A percentile compares a stretch with the other conserved stretches of the same genome.
These are phyloP conservation scores for Trachops cirrhosus DNA, from an alignment of 2,797 vertebrate genomes.

Conservation along the genomic window DNA sequence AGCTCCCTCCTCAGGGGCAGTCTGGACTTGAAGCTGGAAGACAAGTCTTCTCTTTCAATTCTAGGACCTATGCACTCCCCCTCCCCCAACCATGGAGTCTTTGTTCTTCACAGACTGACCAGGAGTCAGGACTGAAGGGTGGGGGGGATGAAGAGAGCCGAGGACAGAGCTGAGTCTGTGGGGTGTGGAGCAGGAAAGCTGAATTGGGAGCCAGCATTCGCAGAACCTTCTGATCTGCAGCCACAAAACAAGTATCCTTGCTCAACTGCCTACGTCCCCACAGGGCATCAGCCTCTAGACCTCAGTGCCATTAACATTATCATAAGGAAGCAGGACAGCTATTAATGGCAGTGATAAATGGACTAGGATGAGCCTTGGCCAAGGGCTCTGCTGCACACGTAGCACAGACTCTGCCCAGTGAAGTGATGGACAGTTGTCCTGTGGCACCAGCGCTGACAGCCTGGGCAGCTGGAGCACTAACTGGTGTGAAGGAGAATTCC, in stretches of 20 bases:
- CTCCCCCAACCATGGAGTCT: accelerated
- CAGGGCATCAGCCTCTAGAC: neutral
- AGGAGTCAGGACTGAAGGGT: neutral
- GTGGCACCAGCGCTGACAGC: neutral
- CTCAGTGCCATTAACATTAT: neutral
- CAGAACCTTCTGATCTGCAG: neutral
- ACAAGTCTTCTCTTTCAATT: neutral
- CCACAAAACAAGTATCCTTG: neutral
- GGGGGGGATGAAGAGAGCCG: neutral
- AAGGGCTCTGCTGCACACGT: accelerated
- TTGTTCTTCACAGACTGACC: neutral
- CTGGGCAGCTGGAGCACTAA: too few species aligned
- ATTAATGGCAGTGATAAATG: neutral
- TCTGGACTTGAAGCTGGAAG: neutral
- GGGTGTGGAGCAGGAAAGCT: neutral
- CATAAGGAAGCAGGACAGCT: neutral
- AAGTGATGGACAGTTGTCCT: neutral
- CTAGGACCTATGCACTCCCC: accelerated
- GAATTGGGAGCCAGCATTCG: neutral
- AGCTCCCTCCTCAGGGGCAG: neutral
- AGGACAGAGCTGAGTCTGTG: neutral
- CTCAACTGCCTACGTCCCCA: neutral
- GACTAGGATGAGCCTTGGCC: neutral
- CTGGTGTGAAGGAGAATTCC: neutral
- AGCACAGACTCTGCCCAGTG: neutral